phyloP scores from a whole-genome alignment of 2,888 invertebrate species.

The Gortyna flavago region DNA sequence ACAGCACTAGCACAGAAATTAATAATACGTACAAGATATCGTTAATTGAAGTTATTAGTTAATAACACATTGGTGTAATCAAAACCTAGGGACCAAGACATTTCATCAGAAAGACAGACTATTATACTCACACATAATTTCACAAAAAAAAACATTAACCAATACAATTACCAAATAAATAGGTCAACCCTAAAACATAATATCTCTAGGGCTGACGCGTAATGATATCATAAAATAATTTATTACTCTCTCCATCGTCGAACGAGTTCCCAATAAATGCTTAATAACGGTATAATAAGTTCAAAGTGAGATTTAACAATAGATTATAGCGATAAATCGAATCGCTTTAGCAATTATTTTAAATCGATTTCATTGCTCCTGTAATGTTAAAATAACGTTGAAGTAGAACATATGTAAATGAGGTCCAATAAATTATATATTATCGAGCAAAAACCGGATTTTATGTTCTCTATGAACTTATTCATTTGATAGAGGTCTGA shows the following conservation, averaged over 20 bases:
- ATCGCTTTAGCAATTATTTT: constrained; percentile 44
- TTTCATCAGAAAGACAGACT: background rate
- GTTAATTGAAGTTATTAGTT: too few relatives aligned
- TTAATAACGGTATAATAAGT: constrained; percentile 56
- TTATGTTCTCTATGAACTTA: constrained; percentile 11
- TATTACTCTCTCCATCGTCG: constrained; percentile 53
- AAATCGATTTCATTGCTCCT: constrained; percentile 45
- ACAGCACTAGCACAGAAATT: too few relatives aligned
- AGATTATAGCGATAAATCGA: constrained; percentile 55
- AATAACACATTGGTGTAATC: too few relatives aligned
- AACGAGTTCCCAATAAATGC: constrained; percentile 57
- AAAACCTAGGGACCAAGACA: too few relatives aligned
- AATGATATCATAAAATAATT: constrained; percentile 65
- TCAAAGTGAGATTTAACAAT: constrained; percentile 55
- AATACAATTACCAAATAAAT: constrained; percentile 18
- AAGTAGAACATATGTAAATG: constrained; percentile 38
- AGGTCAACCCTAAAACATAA: constrained; percentile 53
- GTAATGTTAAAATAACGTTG: constrained; percentile 35
- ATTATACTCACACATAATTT: background rate
- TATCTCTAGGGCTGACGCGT: constrained; percentile 58
- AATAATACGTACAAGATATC: too few relatives aligned
- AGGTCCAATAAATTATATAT: constrained; percentile 21
- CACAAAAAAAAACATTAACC: background rate
- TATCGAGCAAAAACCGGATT: constrained; percentile 24
- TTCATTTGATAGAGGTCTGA: background rate